phyloP scores from a whole-genome alignment of 2,888 invertebrate genomes.

The Noctua janthe region DNA sequence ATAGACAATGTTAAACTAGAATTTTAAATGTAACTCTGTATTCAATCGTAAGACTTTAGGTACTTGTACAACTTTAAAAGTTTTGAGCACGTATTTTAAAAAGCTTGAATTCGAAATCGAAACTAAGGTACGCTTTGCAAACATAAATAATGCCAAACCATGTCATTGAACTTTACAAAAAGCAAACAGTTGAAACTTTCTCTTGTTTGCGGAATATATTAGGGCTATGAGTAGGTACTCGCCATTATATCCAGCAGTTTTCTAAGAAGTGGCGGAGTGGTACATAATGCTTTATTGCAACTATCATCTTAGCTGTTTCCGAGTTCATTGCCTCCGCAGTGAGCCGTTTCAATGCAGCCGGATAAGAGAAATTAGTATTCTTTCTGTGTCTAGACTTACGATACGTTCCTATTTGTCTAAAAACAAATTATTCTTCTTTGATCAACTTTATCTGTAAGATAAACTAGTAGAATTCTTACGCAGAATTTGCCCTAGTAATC shows the following conservation, averaged over 20 bases:
- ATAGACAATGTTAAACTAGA: no score
- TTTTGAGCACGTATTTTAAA: neutral
- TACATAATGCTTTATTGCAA: constrained; percentile 20
- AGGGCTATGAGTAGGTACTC: neutral
- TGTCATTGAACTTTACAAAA: constrained; percentile 44
- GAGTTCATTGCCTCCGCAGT: constrained; percentile 48
- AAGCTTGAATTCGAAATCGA: neutral
- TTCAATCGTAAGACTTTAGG: neutral
- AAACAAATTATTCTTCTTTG: neutral
- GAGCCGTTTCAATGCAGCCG: constrained; percentile 13
- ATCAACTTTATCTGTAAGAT: neutral
- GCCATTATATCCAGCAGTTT: constrained; percentile 13
- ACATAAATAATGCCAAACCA: constrained; percentile 5
- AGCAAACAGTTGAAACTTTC: constrained; percentile 46
- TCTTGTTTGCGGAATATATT: constrained; percentile 37
- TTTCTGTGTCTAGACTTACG: neutral
- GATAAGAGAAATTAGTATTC: constrained; percentile 27
- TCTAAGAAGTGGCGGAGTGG: constrained; percentile 8
- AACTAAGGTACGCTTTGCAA: neutral
- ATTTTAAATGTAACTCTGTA: neutral
- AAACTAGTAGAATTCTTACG: neutral
- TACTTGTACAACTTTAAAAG: neutral
- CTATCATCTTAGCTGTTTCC: constrained; percentile 11
- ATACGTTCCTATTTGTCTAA: neutral
- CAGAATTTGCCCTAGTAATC: constrained; percentile 8